Evolutionary conservation across 2,113 vertebrate genomes (phyloP).

Genomic region (Tricholaema leucomelas): DNA sequence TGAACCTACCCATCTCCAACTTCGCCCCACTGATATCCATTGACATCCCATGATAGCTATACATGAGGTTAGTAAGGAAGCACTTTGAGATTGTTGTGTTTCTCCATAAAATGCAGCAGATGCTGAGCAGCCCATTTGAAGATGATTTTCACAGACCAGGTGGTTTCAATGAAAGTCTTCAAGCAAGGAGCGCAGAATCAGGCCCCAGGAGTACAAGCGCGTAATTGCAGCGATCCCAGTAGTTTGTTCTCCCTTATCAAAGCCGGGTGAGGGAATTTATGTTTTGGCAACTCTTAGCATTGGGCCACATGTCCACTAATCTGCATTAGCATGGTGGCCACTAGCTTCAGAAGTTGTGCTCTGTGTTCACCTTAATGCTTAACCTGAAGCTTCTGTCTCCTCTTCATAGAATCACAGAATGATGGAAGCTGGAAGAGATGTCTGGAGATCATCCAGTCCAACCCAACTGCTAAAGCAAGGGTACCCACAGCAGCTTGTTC

Average conservation of each 20-base stretch:
- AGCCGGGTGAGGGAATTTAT: background rate
- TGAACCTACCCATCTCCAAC: too few relatives aligned
- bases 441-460: too few relatives aligned
- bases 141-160: fast-evolving
- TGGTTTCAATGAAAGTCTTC: background rate
- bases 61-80: background rate
- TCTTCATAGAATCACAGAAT: background rate
- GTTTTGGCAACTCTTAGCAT: background rate
- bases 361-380: fast-evolving
- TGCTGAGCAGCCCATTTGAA: background rate
- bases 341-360: background rate
- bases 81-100: background rate
- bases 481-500: too few relatives aligned
- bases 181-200: background rate
- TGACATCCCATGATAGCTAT: fast-evolving
- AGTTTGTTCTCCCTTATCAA: background rate
- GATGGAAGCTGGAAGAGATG: too few relatives aligned
- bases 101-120: background rate
- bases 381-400: background rate
- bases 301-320: background rate
- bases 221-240: background rate
- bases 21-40: too few relatives aligned
- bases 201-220: background rate
- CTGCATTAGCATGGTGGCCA: fast-evolving
- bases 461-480: too few relatives aligned